Conservation (phyloP, 2,888 invertebrate genomes). For the Melanophora roralis region DNA sequence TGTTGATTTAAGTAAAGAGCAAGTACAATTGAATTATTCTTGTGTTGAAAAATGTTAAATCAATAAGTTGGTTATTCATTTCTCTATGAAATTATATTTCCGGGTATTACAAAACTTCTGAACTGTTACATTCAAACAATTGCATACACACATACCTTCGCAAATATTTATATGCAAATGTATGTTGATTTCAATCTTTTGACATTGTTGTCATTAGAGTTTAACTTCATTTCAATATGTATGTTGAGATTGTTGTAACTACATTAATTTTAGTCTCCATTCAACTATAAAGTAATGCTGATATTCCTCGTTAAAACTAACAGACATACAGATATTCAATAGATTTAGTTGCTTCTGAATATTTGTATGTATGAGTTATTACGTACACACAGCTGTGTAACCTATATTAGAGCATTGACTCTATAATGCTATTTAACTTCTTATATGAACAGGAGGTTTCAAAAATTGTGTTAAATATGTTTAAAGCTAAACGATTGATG, state of each 20-base stretch:
- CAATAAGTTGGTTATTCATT: conserved; percentile 36
- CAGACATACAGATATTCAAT: neutral
- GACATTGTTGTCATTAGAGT: conserved; percentile 12
- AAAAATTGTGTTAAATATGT: neutral
- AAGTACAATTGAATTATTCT: too few species aligned
- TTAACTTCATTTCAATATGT: conserved; percentile 18
- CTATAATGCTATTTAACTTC: conserved; percentile 30
- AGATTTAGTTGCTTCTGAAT: neutral
- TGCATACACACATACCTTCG: neutral
- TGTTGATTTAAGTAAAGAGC: too few species aligned
- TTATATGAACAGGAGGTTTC: neutral
- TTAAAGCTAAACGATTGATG: too few species aligned
- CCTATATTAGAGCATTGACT: conserved; percentile 59
- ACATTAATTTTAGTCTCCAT: conserved; percentile 42
- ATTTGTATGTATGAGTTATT: neutral
- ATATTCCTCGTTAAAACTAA: neutral
- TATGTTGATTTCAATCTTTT: neutral
- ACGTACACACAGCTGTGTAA: conserved; percentile 34
- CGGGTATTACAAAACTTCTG: conserved; percentile 52
- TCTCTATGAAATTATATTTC: conserved; percentile 58
- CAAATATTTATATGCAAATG: neutral
- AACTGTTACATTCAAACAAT: conserved; percentile 9
- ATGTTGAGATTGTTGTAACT: conserved; percentile 31
- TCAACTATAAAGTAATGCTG: conserved; percentile 10
- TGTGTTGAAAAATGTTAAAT: conserved; percentile 16